These are phyloP conservation scores for Cuculus canorus DNA, from an alignment of 2,797 vertebrate species.

Conservation along the genomic window DNA sequence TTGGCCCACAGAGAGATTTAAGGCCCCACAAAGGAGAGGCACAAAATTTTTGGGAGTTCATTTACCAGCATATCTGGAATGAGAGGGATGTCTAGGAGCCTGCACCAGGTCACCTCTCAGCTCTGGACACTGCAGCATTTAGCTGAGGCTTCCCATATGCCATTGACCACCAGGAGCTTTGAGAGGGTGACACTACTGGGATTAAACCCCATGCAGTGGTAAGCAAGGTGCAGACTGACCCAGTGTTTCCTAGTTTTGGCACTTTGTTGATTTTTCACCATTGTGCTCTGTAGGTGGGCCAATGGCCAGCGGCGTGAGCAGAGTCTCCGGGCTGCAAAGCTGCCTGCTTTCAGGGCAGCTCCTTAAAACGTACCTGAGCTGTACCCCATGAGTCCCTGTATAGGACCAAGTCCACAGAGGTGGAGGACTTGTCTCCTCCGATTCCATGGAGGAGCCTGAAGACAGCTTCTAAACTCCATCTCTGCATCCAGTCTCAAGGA, in stretches of 20 bases:
- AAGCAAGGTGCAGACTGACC: neutral
- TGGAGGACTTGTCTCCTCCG: neutral
- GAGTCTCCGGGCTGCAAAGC: neutral
- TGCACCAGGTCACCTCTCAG: neutral
- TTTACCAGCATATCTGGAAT: neutral
- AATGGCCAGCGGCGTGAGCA: accelerated
- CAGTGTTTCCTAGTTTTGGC: accelerated
- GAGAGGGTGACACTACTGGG: neutral
- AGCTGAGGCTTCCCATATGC: neutral
- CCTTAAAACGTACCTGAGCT: neutral
- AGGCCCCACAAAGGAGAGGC: neutral
- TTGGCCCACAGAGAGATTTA: neutral
- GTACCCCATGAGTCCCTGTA: neutral
- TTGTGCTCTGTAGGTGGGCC: neutral
- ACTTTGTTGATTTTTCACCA: neutral
- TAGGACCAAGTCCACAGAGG: neutral
- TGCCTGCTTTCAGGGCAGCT: accelerated
- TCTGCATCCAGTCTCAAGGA: neutral
- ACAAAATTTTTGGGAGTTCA: accelerated
- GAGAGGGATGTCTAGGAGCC: accelerated
- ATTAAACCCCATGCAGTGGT: neutral
- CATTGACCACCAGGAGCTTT: neutral
- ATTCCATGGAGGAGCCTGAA: neutral
- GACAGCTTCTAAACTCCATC: neutral
- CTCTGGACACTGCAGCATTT: neutral